Base-by-base conservation (phyloP, 2,797 vertebrate species). In the Balearica regulorum region DNA sequence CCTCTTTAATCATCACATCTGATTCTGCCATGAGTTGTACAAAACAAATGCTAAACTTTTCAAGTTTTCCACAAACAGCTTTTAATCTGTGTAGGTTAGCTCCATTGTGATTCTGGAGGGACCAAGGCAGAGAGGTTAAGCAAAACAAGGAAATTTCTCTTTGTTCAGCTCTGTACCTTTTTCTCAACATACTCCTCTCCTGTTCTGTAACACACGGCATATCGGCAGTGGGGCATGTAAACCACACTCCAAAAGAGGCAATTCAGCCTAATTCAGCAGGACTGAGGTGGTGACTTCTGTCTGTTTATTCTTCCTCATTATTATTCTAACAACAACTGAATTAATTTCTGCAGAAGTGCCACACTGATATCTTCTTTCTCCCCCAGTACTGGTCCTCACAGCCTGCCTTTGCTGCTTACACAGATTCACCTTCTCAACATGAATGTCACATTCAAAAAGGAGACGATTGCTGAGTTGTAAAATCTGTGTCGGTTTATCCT, bases 401-500 rank as follows among this genome's bases (percentile, higher is more conserved):
- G 72, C 35, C 79, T 65, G 43, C 54, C 77, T 62, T 51, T 64
- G 66, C 39, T 5, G 66, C 83, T 90, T 70, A 37, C 24, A n/a
- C 44, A 62, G 46, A 54, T 55, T 92, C 80, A 89, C 80, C 85
- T 88, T 83, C 62, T 76, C 58, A 58, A 35, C 17, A 14, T 15
- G 66, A 79, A 76, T 60, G 66, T 64, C 91, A 88, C 69, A 70
- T 54, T 83, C 44, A 41, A 66, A 87, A 87, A 31, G 80, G 44
- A 72, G 77, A 69, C 0, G 29, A 64, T 4, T 80, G 48, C 69
- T 19, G 93, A 85, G 78, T 41, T 77, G 44, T 57, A 72, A 83
- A 91, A 94, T 66, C 87, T 43, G 12, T 51, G 72, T 44, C 2
- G 2, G 41, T 85, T 95, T 95, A 89, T 93, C 86, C 62, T 61